Conservation (phyloP, 2,888 invertebrate species). For the Trissolcus japonicus region DNA sequence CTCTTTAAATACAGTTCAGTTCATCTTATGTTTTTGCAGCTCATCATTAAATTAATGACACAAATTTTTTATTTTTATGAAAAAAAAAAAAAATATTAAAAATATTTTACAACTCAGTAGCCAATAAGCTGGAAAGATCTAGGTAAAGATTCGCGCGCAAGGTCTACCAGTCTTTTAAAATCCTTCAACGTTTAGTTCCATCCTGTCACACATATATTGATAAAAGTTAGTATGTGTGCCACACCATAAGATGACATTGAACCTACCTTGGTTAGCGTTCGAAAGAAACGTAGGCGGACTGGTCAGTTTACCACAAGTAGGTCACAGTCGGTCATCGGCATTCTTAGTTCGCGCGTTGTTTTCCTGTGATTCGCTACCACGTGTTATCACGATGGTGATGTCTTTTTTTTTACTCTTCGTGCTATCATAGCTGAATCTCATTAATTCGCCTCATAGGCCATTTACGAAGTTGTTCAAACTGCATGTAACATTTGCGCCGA, state of each 20-base stretch:
- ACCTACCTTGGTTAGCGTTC: slow-evolving; percentile 68
- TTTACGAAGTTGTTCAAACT: no score
- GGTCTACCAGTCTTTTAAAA: slow-evolving; percentile 21
- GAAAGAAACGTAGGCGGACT: slow-evolving; percentile 72
- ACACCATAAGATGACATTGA: slow-evolving; percentile 69
- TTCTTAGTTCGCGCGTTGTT: slow-evolving; percentile 58
- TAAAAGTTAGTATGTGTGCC: slow-evolving; percentile 35
- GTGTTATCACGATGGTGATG: slow-evolving; percentile 3
- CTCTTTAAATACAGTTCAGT: no score
- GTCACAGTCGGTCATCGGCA: slow-evolving; percentile 69
- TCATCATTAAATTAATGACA: background rate
- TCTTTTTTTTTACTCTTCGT: no score
- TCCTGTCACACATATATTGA: background rate
- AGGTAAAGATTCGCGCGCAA: slow-evolving; percentile 3
- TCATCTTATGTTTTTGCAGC: no score
- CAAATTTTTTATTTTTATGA: background rate
- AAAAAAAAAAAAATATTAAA: background rate
- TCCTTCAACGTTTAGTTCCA: slow-evolving; percentile 9
- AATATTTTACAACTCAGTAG: background rate
- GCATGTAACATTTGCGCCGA: no score
- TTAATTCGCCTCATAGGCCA: no score
- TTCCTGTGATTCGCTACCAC: slow-evolving; percentile 49
- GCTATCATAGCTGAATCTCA: no score
- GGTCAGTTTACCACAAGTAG: slow-evolving; percentile 71
- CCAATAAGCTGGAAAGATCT: slow-evolving; percentile 13